Percentiles rank a stretch among this genome's conserved stretches.
phyloP scores from a whole-genome alignment of 2,888 invertebrate species.

The Chrysolina haemoptera region DNA sequence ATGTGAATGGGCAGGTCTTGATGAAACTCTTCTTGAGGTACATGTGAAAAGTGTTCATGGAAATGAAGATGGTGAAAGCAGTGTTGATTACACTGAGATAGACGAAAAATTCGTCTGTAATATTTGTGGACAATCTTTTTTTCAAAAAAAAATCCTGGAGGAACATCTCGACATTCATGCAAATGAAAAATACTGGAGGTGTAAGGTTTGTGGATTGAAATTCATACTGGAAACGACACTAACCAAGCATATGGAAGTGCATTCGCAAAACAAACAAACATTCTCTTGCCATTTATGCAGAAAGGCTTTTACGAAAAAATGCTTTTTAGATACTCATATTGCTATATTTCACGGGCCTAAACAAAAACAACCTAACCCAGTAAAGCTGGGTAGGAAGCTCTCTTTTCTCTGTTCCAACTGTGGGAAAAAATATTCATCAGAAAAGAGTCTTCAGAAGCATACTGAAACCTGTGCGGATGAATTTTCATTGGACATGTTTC shows the following conservation, averaged over 20 bases:
- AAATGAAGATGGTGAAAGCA: background rate
- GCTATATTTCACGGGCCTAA: constrained; percentile 17
- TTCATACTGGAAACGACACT: constrained; percentile 47
- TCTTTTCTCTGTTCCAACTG: constrained; percentile 25
- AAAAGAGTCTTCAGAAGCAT: constrained; percentile 18
- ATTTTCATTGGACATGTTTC: constrained; percentile 18
- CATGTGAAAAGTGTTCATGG: constrained; percentile 30
- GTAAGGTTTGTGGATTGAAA: constrained; percentile 45
- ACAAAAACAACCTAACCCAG: background rate
- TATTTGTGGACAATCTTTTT: constrained; percentile 38
- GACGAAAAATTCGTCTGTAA: constrained; percentile 17
- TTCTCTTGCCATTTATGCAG: constrained; percentile 48
- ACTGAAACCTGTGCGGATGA: background rate
- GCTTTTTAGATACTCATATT: constrained; percentile 27
- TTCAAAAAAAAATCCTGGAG: background rate
- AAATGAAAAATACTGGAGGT: constrained; percentile 32
- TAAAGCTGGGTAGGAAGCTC: background rate
- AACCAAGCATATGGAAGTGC: constrained; percentile 44
- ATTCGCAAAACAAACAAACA: constrained; percentile 37
- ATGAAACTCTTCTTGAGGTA: constrained; percentile 26
- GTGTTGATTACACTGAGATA: background rate
- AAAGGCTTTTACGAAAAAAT: constrained; percentile 38
- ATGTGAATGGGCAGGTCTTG: constrained; percentile 32
- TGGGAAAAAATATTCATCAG: constrained; percentile 10
- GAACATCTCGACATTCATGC: constrained; percentile 20